A percentile compares a stretch with the other conserved stretches of the same genome.
These are phyloP conservation scores for Cryptosula pallasiana DNA, from an alignment of 2,888 invertebrate species.

Conservation along the genomic window DNA sequence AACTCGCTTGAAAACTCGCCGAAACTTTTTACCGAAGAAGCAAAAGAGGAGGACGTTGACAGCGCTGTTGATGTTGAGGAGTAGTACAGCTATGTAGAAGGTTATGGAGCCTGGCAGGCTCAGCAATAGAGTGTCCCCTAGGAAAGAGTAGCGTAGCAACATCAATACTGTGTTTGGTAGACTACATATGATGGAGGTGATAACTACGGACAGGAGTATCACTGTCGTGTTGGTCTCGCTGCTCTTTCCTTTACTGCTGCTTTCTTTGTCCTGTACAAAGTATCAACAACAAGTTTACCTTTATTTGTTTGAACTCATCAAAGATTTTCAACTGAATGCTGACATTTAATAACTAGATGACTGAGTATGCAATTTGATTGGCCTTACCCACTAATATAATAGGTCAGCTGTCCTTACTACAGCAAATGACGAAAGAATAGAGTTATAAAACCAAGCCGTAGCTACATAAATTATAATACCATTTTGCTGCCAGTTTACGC, in stretches of 20 bases:
- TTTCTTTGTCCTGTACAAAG: slow-evolving; percentile 6
- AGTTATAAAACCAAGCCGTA: too few species aligned
- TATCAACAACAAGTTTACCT: too few species aligned
- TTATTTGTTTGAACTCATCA: too few species aligned
- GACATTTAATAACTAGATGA: too few species aligned
- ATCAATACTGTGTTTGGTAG: slow-evolving; percentile 48
- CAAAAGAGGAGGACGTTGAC: slow-evolving; percentile 48
- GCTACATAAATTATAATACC: too few species aligned
- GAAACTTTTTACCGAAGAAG: slow-evolving; percentile 45
- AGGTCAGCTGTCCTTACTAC: too few species aligned
- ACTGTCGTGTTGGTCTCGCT: slow-evolving; percentile 93
- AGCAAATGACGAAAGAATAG: too few species aligned
- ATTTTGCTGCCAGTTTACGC: too few species aligned
- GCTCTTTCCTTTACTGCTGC: slow-evolving; percentile 28
- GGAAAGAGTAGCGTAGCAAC: slow-evolving; percentile 31
- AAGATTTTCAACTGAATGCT: too few species aligned
- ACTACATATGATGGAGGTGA: slow-evolving; percentile 89
- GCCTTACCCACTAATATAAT: too few species aligned
- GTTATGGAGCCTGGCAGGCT: slow-evolving; percentile 16
- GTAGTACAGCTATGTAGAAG: slow-evolving; percentile 38
- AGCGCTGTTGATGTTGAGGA: slow-evolving; percentile 46
- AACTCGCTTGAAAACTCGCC: slow-evolving; percentile 34
- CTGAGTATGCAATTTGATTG: too few species aligned
- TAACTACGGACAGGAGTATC: slow-evolving; percentile 90
- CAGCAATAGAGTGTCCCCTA: not conserved